Evolutionary conservation across 2,888 invertebrate genomes (phyloP), one percentile per base, ranked within the genome.

Genomic region (Timema podura): DNA sequence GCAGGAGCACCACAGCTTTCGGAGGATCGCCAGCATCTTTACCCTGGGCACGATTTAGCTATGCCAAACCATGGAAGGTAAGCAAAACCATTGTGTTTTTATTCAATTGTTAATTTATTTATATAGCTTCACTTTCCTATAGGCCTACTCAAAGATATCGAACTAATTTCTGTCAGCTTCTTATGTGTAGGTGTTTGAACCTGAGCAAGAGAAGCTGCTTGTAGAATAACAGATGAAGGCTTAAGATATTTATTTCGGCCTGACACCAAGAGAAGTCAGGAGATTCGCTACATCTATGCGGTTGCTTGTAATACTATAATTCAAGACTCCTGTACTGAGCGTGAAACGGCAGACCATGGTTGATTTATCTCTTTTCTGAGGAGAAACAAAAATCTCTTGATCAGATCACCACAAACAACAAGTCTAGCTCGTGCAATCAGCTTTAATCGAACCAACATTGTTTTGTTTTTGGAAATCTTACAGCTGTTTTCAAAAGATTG

Each of bases 391-490:
- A 66, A 61, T 46, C 64, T 79, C 16, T 75, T 74, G 13, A 70
- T 78, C 13, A 30, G 30, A 30, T 30, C 73, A 74, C 76, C 8
- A 79, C 77, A 0, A 74, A 74, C 76, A 8, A 79, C 77, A 0
- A 78, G 77, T 65, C 69, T 77, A 16, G 74, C 77, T 13, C 61
- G 77, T 68, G 75, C 75, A 1, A 74, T 75, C 6, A 73, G 73
- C 64, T 79, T 79, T 70, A 78, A 78, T 69, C 46, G 69, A 66
- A 68, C 61, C 8, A 77, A 76, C 71, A 80, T 86, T 65, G 81
- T 85, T 71, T 85, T 86, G 0, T 84, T 85, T 83, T 87, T 67
- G 61, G 67, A 10, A 71, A 71, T 49, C 61, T 71, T 15, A 54
- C 69, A 30, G 10, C n/a, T n/a, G 70, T 70, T 48, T 67, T 67